Base-by-base conservation (phyloP, 1,140 invertebrate genomes). In the Pristionchus pacificus region DNA sequence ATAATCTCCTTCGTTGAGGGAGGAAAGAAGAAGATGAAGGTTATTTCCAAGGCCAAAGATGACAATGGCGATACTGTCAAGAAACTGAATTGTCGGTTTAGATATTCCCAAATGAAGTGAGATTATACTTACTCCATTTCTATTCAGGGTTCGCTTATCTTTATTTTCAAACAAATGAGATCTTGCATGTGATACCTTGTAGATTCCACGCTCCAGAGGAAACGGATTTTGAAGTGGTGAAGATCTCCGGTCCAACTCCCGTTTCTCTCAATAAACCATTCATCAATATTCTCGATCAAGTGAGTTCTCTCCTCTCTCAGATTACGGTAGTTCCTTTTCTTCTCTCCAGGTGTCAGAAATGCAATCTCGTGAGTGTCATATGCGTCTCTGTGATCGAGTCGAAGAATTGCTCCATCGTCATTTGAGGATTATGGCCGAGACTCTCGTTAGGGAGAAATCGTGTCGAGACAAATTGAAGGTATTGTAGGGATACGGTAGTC, bases 211-310 rank as follows among this genome's bases (percentile, higher is more conserved):
- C 38, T 49, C 38, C 38, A 19, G 19, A 10, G 6, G 38, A 49
- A 10, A 6, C 38, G 6, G 38, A 49, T 19, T 65, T 77, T 1
- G 77, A 77, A 71, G 74, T 77, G 15, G 77, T 77, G 13, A 77
- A 77, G 38, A 67, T 67, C 31, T 74, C 72, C 6, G 30, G 67
- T 14, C 77, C 77, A 0, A 57, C 59, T 65, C 33, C 62, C 19
- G 70, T 77, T 14, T 28, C 31, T 14, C 64, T 77, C 1, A 77
- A 77, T 33, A 70, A 70, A 30, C 77, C 75, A 1, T 68, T 77
- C 25, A 77, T 77, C 65, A 77, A 77, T 29, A 77, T 77, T 63
- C 38, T 75, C 29, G 77, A 77, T 65, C 77, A 77, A 61, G 76
- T 81, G 15, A 2, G 15, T 68, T 61, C 19, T 57, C 24, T 24